Conservation (phyloP, 53 echinoderm and acorn worm species). For the Echinarachnius parma region DNA sequence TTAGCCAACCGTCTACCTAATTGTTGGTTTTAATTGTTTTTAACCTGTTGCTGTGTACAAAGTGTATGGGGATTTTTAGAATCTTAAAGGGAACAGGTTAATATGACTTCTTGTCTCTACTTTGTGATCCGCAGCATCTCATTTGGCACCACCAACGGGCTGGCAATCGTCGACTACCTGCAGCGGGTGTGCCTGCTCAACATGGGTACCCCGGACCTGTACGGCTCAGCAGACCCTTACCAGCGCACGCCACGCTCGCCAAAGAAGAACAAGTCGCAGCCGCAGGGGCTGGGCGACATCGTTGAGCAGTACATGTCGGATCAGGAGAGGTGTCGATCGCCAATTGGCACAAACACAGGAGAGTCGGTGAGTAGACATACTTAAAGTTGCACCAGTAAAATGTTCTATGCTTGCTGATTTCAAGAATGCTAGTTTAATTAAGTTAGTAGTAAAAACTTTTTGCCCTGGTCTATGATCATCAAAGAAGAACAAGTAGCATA, state of each 20-base stretch:
- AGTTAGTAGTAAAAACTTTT: too few relatives aligned
- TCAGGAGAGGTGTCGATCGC: constrained; percentile 73
- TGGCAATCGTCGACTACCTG: constrained; percentile 93
- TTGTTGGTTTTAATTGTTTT: too few relatives aligned
- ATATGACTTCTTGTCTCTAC: background rate
- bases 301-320: constrained; percentile 90
- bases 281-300: constrained; percentile 82
- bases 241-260: constrained; percentile 96
- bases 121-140: constrained; percentile 55
- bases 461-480: too few relatives aligned
- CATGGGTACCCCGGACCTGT: constrained; percentile 99
- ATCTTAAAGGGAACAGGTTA: background rate
- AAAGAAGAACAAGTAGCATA: too few relatives aligned
- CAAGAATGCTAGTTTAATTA: too few relatives aligned
- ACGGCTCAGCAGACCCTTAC: constrained; percentile 97
- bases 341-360: constrained; percentile 41
- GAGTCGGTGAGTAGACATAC: constrained; percentile 45
- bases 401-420: too few relatives aligned
- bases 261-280: constrained; percentile 89
- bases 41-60: too few relatives aligned
- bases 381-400: too few relatives aligned
- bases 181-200: constrained; percentile 92
- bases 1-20: too few relatives aligned
- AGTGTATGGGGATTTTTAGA: too few relatives aligned
- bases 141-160: constrained; percentile 86